Percentiles rank a stretch among this genome's conserved stretches.
These are phyloP conservation scores for Dryococelus australis DNA, from an alignment of 2,888 invertebrate genomes.

Conservation along the genomic window DNA sequence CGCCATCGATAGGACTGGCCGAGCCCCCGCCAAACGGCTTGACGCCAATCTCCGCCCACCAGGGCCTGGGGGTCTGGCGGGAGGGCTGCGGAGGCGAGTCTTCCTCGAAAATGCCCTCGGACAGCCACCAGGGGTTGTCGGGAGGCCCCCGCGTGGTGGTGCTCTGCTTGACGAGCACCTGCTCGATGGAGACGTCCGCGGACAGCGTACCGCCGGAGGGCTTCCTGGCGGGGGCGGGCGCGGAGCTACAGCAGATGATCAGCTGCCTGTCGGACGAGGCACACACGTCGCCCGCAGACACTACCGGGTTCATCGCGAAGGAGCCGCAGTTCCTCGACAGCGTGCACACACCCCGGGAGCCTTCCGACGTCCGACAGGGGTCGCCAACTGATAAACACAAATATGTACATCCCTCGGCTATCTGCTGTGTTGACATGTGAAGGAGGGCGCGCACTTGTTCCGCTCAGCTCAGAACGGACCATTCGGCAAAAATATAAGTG, in stretches of 20 bases:
- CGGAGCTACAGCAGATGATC: neutral
- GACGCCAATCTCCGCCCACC: neutral
- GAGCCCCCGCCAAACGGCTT: neutral
- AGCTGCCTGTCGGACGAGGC: neutral
- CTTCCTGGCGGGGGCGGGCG: neutral
- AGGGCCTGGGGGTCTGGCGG: neutral
- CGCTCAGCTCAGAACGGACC: too few species aligned
- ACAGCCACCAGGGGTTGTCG: slow-evolving; percentile 5
- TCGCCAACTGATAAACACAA: neutral
- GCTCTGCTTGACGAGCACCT: neutral
- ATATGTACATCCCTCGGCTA: too few species aligned
- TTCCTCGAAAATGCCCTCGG: slow-evolving; percentile 7
- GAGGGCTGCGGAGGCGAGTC: neutral
- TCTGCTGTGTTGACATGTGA: too few species aligned
- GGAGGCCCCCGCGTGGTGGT: neutral
- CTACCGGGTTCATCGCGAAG: neutral
- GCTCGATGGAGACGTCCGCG: too few species aligned
- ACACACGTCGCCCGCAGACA: neutral
- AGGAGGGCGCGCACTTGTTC: too few species aligned
- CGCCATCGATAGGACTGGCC: neutral
- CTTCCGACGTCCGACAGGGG: neutral
- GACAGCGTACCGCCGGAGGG: too few species aligned
- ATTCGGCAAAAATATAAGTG: too few species aligned
- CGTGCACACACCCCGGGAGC: neutral
- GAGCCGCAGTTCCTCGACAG: neutral